A percentile compares a stretch with the other conserved stretches of the same genome.
phyloP scores from a whole-genome alignment of 2,888 invertebrate species.

The Chalcosyrphus nemorum region DNA sequence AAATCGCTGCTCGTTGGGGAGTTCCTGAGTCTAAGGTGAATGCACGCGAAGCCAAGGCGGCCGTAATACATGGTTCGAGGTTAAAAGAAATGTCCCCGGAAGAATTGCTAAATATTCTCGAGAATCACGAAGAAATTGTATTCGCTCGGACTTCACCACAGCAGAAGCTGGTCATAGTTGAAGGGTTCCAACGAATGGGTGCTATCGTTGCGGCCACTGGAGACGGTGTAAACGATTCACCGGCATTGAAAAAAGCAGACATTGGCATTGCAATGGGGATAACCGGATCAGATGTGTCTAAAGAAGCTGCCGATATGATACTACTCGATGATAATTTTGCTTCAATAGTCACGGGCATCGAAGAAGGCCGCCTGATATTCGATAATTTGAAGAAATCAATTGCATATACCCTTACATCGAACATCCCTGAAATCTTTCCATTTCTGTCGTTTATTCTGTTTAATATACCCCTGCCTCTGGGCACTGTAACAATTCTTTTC shows the following conservation, averaged over 20 bases:
- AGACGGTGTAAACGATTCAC: constrained; percentile 89
- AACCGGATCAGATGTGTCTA: constrained; percentile 86
- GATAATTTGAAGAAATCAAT: constrained; percentile 90
- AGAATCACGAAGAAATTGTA: constrained; percentile 85
- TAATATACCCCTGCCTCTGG: constrained; percentile 86
- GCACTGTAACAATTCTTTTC: constrained; percentile 85
- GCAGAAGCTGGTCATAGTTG: constrained; percentile 84
- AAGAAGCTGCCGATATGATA: constrained; percentile 91
- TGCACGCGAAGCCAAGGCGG: constrained; percentile 79
- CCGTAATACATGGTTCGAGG: constrained; percentile 82
- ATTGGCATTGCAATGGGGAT: constrained; percentile 88
- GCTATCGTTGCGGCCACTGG: constrained; percentile 89
- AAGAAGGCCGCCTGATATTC: constrained; percentile 88
- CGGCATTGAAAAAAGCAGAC: constrained; percentile 89
- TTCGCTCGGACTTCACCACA: constrained; percentile 85
- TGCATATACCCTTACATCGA: constrained; percentile 88
- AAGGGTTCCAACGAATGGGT: constrained; percentile 87
- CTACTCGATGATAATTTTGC: constrained; percentile 90
- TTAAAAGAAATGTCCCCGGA: constrained; percentile 81
- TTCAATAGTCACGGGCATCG: constrained; percentile 89
- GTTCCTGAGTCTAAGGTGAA: constrained; percentile 83
- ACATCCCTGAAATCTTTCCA: constrained; percentile 88
- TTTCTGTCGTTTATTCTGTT: constrained; percentile 86
- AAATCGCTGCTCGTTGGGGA: constrained; percentile 86
- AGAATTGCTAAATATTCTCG: constrained; percentile 83